A percentile compares a stretch with the other conserved stretches of the same genome.
These are phyloP conservation scores for Euplagia quadripunctaria DNA, from an alignment of 2,888 invertebrate genomes.

Conservation along the genomic window DNA sequence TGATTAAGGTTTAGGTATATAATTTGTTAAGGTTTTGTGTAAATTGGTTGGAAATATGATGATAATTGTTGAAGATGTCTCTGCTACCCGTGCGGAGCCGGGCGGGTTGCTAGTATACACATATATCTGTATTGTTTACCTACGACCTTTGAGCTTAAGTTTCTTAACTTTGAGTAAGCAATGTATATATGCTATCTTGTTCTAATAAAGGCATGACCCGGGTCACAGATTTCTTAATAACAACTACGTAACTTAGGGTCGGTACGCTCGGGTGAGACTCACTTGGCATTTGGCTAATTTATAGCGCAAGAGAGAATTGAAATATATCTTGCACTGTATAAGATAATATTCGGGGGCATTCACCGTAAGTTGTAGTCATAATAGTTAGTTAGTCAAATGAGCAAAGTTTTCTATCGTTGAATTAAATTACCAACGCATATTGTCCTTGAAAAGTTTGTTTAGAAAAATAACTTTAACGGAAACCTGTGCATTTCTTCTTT, in stretches of 20 bases:
- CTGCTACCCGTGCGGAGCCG: too few relatives aligned
- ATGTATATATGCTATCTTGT: neutral
- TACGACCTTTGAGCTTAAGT: neutral
- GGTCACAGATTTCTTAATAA: neutral
- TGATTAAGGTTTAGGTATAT: too few relatives aligned
- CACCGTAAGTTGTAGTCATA: neutral
- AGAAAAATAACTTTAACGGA: too few relatives aligned
- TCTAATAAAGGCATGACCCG: neutral
- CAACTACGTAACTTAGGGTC: slow-evolving; percentile 36
- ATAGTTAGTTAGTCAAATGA: too few relatives aligned
- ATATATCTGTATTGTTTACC: neutral
- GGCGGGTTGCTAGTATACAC: neutral
- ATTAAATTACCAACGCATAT: too few relatives aligned
- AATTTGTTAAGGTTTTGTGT: too few relatives aligned
- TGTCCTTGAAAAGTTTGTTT: too few relatives aligned
- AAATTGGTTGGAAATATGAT: too few relatives aligned
- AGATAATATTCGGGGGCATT: neutral
- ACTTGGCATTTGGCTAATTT: slow-evolving; percentile 43
- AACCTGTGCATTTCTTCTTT: too few relatives aligned
- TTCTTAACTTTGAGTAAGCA: neutral
- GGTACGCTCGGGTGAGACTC: slow-evolving; percentile 25
- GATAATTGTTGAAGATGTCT: too few relatives aligned
- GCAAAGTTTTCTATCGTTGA: too few relatives aligned
- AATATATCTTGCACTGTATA: neutral
- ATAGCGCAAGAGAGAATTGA: slow-evolving; percentile 43